Base-by-base conservation (phyloP, 2,797 vertebrate species). In the Craterocephalus amniculus region DNA sequence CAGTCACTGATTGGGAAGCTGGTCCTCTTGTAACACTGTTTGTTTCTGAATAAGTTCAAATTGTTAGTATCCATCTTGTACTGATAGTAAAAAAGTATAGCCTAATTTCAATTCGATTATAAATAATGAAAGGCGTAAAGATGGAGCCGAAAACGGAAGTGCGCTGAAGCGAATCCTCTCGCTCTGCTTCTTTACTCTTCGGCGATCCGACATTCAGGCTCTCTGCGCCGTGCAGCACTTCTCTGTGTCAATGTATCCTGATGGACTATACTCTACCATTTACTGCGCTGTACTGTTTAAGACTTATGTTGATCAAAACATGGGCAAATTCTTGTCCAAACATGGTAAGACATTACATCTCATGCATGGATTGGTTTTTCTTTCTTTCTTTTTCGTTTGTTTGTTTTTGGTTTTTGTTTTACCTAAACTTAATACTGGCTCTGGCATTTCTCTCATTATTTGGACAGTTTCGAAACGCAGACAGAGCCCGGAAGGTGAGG, bases 261-360 rank as follows among this genome's bases (percentile, higher is more conserved):
- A 49, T 49, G 45, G 45, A 51, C 22, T 26, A 22, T 4, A 11
- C 22, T 12, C 3, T 11, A 51, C 6, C 48, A 51, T 51, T 13
- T 26, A 13, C 22, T 24, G 22, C 48, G 22, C 22, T 24, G 22
- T 51, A 11, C 48, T 26, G 24, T 26, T 51, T 51, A 26, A 18
- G 49, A 40, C 12, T 49, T 63, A 35, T 66, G 20, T 3, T 62
- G 49, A 78, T 45, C 35, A 22, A n/a, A 84, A 4, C 14, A 91
- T 91, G 90, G 90, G 90, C 12, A 91, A 89, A 83, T 72, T 89
- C 26, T 84, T 88, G 58, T 91, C 90, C 20, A 91, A 88, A 86
- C 74, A 84, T 35, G 88, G 90, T 91, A 72, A 85, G 71, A 40
- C 4, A 27, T 40, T 8, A 14, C 11, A 35, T 67, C 2, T 51